Evolutionary conservation across 2,797 vertebrate genomes (phyloP).

Genomic region (Sebastes minor): DNA sequence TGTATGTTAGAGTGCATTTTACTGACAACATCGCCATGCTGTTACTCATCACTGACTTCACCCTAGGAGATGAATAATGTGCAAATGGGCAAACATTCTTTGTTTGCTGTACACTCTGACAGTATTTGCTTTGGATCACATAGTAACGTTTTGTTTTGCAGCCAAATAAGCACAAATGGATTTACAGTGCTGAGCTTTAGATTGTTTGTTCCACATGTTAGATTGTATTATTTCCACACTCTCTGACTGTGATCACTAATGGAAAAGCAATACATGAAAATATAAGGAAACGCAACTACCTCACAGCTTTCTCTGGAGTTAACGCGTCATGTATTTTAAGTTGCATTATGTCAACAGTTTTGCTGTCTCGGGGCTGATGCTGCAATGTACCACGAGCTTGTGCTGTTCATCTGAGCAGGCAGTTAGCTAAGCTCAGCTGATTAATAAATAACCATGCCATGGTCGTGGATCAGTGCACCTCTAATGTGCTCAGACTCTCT

Average conservation of each 20-base stretch:
- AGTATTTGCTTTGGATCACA: constrained; percentile 65
- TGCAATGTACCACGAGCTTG: constrained; percentile 54
- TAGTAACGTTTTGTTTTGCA: constrained; percentile 56
- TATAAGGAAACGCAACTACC: not conserved
- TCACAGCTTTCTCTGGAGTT: constrained; percentile 21
- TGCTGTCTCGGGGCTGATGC: constrained; percentile 56
- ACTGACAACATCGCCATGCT: constrained; percentile 66
- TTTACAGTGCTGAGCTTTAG: constrained; percentile 49
- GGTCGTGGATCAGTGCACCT: constrained; percentile 75
- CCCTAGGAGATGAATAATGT: constrained; percentile 68
- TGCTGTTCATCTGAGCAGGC: constrained; percentile 73
- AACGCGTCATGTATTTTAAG: constrained; percentile 27
- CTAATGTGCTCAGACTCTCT: constrained; percentile 75
- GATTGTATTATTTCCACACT: constrained; percentile 12
- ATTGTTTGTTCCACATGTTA: constrained; percentile 33
- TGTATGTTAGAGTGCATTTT: constrained; percentile 68
- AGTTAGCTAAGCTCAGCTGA: constrained; percentile 80
- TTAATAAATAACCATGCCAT: constrained; percentile 82
- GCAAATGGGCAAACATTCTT: constrained; percentile 72
- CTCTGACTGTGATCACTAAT: constrained; percentile 15
- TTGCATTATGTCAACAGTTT: constrained; percentile 62
- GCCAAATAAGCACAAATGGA: constrained; percentile 64
- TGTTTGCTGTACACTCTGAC: constrained; percentile 67
- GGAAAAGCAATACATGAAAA: not conserved
- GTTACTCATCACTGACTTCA: constrained; percentile 69